Base-by-base conservation (phyloP, 2,113 vertebrate species). In the Tringa solitaria region DNA sequence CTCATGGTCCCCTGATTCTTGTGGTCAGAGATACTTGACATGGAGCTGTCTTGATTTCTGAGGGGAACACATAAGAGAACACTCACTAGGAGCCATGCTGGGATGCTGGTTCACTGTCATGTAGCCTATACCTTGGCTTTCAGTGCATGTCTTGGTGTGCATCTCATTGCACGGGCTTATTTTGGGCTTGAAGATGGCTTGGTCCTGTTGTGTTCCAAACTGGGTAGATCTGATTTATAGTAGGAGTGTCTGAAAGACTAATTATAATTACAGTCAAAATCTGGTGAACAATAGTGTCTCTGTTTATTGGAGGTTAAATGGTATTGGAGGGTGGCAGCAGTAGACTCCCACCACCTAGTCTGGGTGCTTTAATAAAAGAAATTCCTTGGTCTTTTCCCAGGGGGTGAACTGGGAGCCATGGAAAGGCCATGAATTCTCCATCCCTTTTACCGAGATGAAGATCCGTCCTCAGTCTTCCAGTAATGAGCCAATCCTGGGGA, bases 401-500 rank as follows among this genome's bases (percentile, higher is more conserved):
- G 98, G 98, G 8, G 98, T 99, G 89, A 99, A 99, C 91, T 99
- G 99, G 99, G 98, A 99, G 84, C 98, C 99, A 0, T 99, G 99
- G 98, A 99, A 99, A 97, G 99, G 99, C 84, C 98, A 99, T 54
- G 98, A 99, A 64, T 98, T 97, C 64, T 99, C 99, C 87, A 98
- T 99, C 26, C 98, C 99, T 91, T 99, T 98, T 77, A 98, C 98
- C 0, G 99, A 99, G 93, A 98, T 99, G 98, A 99, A 99, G 97
- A 99, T 99, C 77, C 93, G 95, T 70, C 98, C 98, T 85, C 93
- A 95, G 27, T 98, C 97, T 79, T 95, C 87, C 53, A 69, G 87
- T 54, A 96, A 94, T 22, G 85, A 95, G 65, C 88, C 70, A 19
- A 3, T 93, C 67, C 51, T 90, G 26, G 78, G 97, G 89, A 98